These are phyloP conservation scores for Podiceps cristatus DNA, from an alignment of 2,113 vertebrate species.

Conservation along the genomic window DNA sequence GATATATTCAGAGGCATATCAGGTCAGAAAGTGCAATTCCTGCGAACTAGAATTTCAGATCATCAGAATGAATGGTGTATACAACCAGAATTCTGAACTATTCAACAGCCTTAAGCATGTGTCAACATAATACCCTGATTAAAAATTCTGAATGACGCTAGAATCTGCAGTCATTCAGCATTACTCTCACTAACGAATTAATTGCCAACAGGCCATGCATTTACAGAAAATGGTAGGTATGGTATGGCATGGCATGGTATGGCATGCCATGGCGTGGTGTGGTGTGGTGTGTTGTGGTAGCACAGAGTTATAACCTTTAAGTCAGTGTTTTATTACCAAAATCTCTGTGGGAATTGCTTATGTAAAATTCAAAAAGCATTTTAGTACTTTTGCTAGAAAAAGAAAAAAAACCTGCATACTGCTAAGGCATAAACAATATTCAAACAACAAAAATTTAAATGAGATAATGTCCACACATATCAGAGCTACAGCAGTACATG, in stretches of 20 bases:
- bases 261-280: too few relatives aligned
- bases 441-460: slow-evolving; percentile 48
- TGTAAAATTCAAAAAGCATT: slow-evolving; percentile 42
- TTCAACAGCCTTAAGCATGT: background rate
- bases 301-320: slow-evolving; percentile 61
- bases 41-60: background rate
- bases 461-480: slow-evolving; percentile 3
- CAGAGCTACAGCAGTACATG: background rate
- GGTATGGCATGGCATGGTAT: too few relatives aligned
- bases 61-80: background rate
- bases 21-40: background rate
- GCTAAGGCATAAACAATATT: slow-evolving; percentile 40
- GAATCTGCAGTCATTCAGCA: background rate
- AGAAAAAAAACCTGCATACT: background rate
- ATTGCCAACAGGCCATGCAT: background rate
- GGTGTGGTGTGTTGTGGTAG: background rate
- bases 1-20: background rate
- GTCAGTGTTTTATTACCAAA: slow-evolving; percentile 47
- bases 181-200: slow-evolving; percentile 18
- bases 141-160: background rate
- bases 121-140: background rate
- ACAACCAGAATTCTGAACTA: slow-evolving; percentile 14
- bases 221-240: background rate
- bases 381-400: slow-evolving; percentile 30
- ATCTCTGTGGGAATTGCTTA: slow-evolving; percentile 8